phyloP scores from a whole-genome alignment of 2,113 vertebrate species.

The Galeopterus variegatus region DNA sequence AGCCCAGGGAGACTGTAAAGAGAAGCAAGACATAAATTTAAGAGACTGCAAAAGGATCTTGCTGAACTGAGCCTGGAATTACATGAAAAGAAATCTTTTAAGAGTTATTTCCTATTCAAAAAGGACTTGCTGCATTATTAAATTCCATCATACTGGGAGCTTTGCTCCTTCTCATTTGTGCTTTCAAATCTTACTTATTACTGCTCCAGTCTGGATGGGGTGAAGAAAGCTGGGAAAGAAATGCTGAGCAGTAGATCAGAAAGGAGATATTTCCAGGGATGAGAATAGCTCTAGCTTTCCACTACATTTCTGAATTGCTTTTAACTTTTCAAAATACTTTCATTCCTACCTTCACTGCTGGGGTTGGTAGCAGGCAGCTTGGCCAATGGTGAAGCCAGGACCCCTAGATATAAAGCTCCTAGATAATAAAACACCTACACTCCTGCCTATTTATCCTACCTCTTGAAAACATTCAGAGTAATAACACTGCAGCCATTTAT shows the following conservation, averaged over 20 bases:
- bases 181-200: constrained; percentile 77
- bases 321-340: constrained; percentile 66
- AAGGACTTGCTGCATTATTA: constrained; percentile 79
- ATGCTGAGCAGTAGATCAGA: constrained; percentile 61
- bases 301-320: constrained; percentile 34
- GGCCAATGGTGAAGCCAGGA: neutral
- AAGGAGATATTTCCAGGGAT: constrained; percentile 53
- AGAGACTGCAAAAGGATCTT: constrained; percentile 59
- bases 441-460: neutral
- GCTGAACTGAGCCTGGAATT: constrained; percentile 64
- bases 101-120: constrained; percentile 79
- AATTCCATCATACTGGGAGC: constrained; percentile 73
- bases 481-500: neutral
- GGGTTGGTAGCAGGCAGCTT: neutral
- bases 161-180: constrained; percentile 56
- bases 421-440: neutral
- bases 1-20: neutral
- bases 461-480: neutral
- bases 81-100: constrained; percentile 81
- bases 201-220: neutral
- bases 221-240: constrained; percentile 57
- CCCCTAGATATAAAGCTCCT: neutral
- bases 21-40: constrained; percentile 61
- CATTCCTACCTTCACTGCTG: neutral
- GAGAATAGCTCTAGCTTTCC: constrained; percentile 49